phyloP scores from a whole-genome alignment of 2,888 invertebrate genomes.

The Diaperis boleti region DNA sequence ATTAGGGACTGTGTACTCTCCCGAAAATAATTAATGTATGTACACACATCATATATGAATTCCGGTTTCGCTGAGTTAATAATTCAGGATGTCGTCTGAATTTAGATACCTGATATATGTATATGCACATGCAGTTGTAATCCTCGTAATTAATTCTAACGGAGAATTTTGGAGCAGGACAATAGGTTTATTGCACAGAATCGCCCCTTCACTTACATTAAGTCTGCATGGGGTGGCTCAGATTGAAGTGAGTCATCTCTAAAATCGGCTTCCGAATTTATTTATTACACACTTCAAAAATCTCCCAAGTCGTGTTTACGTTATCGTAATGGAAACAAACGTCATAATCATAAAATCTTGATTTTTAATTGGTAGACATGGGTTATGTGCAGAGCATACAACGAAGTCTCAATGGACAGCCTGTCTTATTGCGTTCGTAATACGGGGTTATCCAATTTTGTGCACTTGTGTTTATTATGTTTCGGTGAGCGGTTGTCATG shows the following conservation, averaged over 20 bases:
- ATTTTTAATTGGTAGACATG: too few relatives aligned
- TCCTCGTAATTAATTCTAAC: slow-evolving; percentile 43
- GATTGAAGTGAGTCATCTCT: not conserved
- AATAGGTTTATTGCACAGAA: slow-evolving; percentile 40
- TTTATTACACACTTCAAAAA: not conserved
- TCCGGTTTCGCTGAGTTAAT: slow-evolving; percentile 14
- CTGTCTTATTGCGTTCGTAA: not conserved
- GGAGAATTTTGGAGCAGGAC: slow-evolving; percentile 39
- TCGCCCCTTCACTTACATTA: slow-evolving; percentile 44
- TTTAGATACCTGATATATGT: slow-evolving; percentile 30
- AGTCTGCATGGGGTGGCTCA: slow-evolving; percentile 28
- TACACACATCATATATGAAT: slow-evolving; percentile 16
- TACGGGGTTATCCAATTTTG: not conserved
- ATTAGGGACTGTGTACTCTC: slow-evolving; percentile 4
- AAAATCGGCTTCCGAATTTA: not conserved
- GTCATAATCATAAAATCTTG: not conserved
- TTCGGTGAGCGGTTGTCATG: not conserved
- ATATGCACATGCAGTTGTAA: slow-evolving; percentile 32
- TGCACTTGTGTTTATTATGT: not conserved
- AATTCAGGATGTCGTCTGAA: slow-evolving; percentile 30
- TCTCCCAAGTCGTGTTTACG: not conserved
- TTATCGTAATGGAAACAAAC: not conserved
- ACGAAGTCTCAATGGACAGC: not conserved
- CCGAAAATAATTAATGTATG: slow-evolving; percentile 20
- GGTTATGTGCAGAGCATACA: not conserved